Evolutionary conservation across 2,797 vertebrate genomes (phyloP), one percentile per base, ranked within the genome.

Genomic region (Champsocephalus gunnari): DNA sequence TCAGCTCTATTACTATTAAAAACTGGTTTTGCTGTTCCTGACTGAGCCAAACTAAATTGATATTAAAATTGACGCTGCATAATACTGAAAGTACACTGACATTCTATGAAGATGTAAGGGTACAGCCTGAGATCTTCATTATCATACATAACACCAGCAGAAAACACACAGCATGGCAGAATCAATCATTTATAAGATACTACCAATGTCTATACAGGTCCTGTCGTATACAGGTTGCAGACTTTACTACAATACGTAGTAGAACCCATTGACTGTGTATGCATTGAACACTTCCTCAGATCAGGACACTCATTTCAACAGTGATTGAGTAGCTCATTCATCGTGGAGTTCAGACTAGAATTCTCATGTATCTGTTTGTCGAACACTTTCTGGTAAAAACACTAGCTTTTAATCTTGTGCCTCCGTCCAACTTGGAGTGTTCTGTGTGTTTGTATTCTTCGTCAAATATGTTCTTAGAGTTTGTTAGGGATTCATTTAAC

Each of bases 91-190:
- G 65, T n/a, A 45, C 17, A 24, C 12, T 11, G 12, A 10, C 41
- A 60, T 4, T 0, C 17, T 64, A 38, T 43, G 38, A 56, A 43
- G 13, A 59, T 32, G 74, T 28, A 72, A 82, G 34, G 60, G 63
- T 43, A 69, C 67, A 85, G 79, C 54, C 65, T 45, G 53, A 85
- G 64, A 71, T 76, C 74, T 76, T 90, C 84, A 86, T 86, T 86
- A 90, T 87, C 80, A 87, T 80, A 77, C 45, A 79, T 83, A 80
- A 74, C 88, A 86, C 84, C 83, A 79, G 32, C 71, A 83, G 75
- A 28, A 66, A 50, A 54, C 79, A 61, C 75, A 70, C 54, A 72
- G 58, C 67, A 63, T 48, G 47, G 50, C 63, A 81, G 53, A 64
- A 67, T 45, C 66, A 74, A 65, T 78, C 62, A 49, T 57, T 12